A percentile compares a stretch with the other conserved stretches of the same genome.
These are phyloP conservation scores for Podarcis siculus DNA, from an alignment of 2,797 vertebrate species.

Conservation along the genomic window DNA sequence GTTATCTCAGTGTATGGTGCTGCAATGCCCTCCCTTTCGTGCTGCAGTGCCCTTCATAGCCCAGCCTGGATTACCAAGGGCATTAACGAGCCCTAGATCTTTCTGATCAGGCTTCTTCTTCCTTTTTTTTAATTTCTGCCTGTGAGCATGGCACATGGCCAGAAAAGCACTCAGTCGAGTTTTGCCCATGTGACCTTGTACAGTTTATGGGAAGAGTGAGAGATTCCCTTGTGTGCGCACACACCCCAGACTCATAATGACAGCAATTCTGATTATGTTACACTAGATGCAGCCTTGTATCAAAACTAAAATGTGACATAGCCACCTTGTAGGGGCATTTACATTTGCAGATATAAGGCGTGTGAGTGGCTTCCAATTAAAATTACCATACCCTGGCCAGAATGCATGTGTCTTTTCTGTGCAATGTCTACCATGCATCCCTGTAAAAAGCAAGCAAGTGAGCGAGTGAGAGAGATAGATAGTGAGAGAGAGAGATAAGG, in stretches of 20 bases:
- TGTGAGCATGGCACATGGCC: constrained; percentile 65
- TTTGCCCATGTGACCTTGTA: constrained; percentile 58
- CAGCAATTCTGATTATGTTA: not conserved
- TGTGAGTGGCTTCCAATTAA: not conserved
- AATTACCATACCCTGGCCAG: not conserved
- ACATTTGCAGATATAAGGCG: rapidly evolving
- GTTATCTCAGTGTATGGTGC: constrained; percentile 14
- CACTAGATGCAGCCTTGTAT: rapidly evolving
- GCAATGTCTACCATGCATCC: not conserved
- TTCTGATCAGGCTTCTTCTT: constrained; percentile 12
- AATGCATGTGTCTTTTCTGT: not conserved
- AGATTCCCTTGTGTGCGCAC: not conserved
- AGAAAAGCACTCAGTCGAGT: constrained; percentile 65
- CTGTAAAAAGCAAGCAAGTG: not conserved
- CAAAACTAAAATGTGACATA: not conserved
- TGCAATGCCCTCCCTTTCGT: constrained; percentile 14
- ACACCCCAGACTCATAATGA: not conserved
- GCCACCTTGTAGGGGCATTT: not conserved
- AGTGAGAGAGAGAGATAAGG: not conserved
- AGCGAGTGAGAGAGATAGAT: not conserved
- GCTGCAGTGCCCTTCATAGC: constrained; percentile 39
- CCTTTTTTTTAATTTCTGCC: constrained; percentile 49
- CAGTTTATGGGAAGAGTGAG: constrained; percentile 38
- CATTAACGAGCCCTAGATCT: constrained; percentile 37
- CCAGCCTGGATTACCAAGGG: constrained; percentile 54